phyloP scores from a whole-genome alignment of 2,888 invertebrate species.

The Germaria angustata region DNA sequence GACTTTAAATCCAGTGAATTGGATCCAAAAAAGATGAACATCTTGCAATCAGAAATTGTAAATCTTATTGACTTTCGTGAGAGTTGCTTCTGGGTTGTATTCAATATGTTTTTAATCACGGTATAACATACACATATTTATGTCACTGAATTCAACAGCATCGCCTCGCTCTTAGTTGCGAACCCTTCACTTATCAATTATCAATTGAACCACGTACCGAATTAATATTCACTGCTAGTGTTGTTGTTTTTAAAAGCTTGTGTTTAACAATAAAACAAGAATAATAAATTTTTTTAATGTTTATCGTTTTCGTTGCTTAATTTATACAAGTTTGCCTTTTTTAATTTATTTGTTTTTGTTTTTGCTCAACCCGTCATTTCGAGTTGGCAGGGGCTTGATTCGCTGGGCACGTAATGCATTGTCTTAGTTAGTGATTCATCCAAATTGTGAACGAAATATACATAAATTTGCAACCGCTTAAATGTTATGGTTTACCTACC shows the following conservation, averaged over 20 bases:
- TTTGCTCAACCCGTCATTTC: background rate
- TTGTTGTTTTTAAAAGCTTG: background rate
- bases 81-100: too few relatives aligned
- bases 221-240: background rate
- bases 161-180: too few relatives aligned
- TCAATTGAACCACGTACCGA: background rate
- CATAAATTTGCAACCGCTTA: too few relatives aligned
- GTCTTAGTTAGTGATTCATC: constrained; percentile 19
- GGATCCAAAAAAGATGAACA: too few relatives aligned
- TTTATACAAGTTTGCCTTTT: constrained; percentile 2
- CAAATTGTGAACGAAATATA: background rate
- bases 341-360: background rate
- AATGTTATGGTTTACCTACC: constrained; percentile 3
- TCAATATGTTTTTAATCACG: too few relatives aligned
- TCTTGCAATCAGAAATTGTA: too few relatives aligned
- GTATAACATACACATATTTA: too few relatives aligned
- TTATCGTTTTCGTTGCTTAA: constrained; percentile 2
- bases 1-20: too few relatives aligned
- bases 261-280: constrained; percentile 26
- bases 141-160: too few relatives aligned
- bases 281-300: constrained; percentile 11
- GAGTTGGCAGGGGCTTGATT: background rate
- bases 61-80: too few relatives aligned
- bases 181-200: background rate
- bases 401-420: constrained; percentile 30